phyloP scores from a whole-genome alignment of 2,113 vertebrate genomes.

The Calypte anna region DNA sequence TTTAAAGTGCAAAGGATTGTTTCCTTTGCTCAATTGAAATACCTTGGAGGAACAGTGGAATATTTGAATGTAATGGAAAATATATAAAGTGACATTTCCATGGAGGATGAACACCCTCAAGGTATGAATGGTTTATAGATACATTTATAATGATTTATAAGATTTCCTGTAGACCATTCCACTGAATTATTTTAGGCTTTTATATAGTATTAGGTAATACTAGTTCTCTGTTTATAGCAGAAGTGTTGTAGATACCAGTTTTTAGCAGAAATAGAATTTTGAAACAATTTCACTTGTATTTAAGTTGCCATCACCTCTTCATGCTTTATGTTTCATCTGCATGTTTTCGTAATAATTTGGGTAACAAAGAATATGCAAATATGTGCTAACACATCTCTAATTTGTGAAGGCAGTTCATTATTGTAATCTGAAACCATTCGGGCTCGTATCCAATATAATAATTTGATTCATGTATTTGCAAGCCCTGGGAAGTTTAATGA shows the following conservation, averaged over 20 bases:
- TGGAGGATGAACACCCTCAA: slow-evolving; percentile 16
- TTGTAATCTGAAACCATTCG: neutral
- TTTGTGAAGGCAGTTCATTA: neutral
- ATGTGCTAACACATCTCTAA: neutral
- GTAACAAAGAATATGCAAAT: neutral
- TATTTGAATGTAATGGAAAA: slow-evolving; percentile 19
- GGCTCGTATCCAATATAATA: neutral
- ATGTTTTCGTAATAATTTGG: neutral
- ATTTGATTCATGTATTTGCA: neutral
- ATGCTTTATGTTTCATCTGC: neutral
- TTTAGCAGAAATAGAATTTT: neutral
- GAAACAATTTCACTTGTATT: neutral
- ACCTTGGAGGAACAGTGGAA: neutral
- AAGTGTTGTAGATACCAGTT: neutral
- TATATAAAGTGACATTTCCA: slow-evolving; percentile 24
- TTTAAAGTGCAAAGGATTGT: neutral
- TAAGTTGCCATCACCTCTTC: neutral
- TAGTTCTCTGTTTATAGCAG: neutral
- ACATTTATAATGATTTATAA: neutral
- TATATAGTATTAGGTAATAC: neutral
- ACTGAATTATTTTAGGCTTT: neutral
- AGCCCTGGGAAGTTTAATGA: neutral
- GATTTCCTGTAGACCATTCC: neutral
- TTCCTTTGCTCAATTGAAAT: slow-evolving; percentile 22
- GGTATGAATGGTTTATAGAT: neutral